A percentile compares a stretch with the other conserved stretches of the same genome.
Conservation (phyloP, 2,113 vertebrate species). For the Climacteris rufus region DNA sequence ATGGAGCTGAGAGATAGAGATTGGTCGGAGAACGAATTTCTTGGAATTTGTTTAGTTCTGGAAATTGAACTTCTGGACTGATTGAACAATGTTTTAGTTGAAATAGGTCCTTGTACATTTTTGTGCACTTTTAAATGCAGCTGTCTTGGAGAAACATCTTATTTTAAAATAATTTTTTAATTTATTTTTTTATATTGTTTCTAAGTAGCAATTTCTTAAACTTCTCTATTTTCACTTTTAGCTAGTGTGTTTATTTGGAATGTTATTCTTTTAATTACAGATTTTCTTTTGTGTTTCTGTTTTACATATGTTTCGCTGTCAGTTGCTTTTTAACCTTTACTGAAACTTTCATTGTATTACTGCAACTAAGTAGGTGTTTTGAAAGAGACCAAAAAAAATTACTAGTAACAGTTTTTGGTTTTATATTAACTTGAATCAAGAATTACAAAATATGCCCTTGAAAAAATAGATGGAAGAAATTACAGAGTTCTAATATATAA, state of each 20-base stretch:
- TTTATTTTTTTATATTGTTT: not conserved
- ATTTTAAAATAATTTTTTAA: not conserved
- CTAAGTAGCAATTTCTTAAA: not conserved
- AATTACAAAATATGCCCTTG: not conserved
- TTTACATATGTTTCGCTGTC: not conserved
- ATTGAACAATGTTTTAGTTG: not conserved
- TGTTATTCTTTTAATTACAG: not conserved
- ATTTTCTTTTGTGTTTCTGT: not conserved
- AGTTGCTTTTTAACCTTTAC: not conserved
- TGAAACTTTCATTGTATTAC: not conserved
- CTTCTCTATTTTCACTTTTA: not conserved
- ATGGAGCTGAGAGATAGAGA: not conserved
- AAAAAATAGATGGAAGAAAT: not conserved
- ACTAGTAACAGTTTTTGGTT: not conserved
- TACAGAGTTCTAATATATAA: not conserved
- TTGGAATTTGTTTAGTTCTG: not conserved
- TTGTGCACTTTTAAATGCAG: not conserved
- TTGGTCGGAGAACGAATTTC: not conserved
- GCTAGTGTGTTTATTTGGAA: not conserved
- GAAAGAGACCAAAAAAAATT: not conserved
- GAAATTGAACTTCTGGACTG: not conserved
- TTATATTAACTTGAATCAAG: not conserved
- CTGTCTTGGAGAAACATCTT: not conserved
- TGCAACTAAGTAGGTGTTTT: not conserved
- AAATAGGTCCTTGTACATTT: not conserved